Base-by-base conservation (phyloP, 2,797 vertebrate genomes). In the Allobates femoralis region DNA sequence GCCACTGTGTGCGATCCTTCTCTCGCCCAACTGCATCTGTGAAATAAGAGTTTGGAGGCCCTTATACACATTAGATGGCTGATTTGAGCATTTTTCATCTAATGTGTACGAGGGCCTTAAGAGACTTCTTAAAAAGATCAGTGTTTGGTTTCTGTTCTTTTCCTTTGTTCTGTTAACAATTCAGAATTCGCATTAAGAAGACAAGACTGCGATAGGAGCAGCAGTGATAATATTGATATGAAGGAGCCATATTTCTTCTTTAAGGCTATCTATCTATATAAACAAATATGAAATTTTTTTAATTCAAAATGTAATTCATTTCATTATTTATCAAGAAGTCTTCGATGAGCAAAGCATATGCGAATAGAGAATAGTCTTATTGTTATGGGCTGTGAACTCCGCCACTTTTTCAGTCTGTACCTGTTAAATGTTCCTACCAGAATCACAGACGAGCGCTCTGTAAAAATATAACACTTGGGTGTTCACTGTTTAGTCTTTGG, bases 381-480 rank as follows among this genome's bases (percentile, higher is more conserved):
- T 87, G 55, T 87, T 80, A 84, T 87, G 86, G 41, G 50, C 77
- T 80, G 86, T 84, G 82, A 87, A 53, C 66, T 79, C 53, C 60
- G 71, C 5, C 32, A 74, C 76, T 50, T 84, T 41, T 79, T 87
- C 76, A 73, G 76, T 66, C 16, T 87, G 86, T 87, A 84, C 86
- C 86, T 87, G 86, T 84, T 73, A 87, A 87, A 78, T 83, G 62
- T 79, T 87, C 60, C 74, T 83, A 71, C 83, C 81, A 83, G 53
- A 55, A 83, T 84, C 75, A 83, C 75, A 86, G 69, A 4, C 55
- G 46, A 86, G 67, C 26, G 34, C 64, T 64, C 56, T 75, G 30
- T 60, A 58, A 58, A 85, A 56, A 71, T 85, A 8, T 55, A 79
- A 78, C 66, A 56, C 67, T 58, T 73, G 50, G 66, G 15, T 73